Conservation (phyloP, 1,140 invertebrate species). For the Drosophila hydei region DNA sequence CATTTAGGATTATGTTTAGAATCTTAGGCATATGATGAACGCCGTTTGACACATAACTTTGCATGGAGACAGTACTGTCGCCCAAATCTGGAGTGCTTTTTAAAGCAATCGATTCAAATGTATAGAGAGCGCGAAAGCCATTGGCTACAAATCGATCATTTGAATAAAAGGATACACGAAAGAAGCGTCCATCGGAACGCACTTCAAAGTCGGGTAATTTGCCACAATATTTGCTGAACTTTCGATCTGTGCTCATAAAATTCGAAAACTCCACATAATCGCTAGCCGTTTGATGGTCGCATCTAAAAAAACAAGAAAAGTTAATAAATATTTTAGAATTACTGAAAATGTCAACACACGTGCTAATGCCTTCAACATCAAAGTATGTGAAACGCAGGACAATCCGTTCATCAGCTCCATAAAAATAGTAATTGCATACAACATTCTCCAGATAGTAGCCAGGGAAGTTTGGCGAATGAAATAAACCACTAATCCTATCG, state of each 20-base stretch:
- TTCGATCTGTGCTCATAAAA: constrained; percentile 93
- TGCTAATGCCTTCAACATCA: constrained; percentile 95
- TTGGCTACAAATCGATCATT: constrained; percentile 96
- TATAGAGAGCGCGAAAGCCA: constrained; percentile 96
- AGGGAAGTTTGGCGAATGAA: constrained; percentile 96
- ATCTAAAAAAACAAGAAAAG: constrained; percentile 85
- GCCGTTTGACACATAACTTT: constrained; percentile 63
- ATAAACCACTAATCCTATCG: constrained; percentile 90
- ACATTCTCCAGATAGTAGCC: constrained; percentile 96
- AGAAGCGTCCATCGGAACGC: constrained; percentile 95
- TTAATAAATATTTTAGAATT: neutral
- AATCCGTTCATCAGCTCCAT: constrained; percentile 93
- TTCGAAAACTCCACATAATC: constrained; percentile 98
- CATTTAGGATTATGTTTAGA: constrained; percentile 1
- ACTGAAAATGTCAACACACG: constrained; percentile 87
- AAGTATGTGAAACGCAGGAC: constrained; percentile 95
- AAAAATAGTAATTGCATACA: constrained; percentile 97
- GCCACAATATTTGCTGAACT: constrained; percentile 94
- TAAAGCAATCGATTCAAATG: constrained; percentile 85
- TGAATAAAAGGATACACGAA: constrained; percentile 96
- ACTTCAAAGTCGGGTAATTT: constrained; percentile 90
- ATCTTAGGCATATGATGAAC: neutral
- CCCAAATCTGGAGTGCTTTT: constrained; percentile 68
- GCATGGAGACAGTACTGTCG: constrained; percentile 82
- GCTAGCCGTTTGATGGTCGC: constrained; percentile 93